Evolutionary conservation across 2,113 vertebrate species (phyloP).

Genomic region (Phocoena phocoena): DNA sequence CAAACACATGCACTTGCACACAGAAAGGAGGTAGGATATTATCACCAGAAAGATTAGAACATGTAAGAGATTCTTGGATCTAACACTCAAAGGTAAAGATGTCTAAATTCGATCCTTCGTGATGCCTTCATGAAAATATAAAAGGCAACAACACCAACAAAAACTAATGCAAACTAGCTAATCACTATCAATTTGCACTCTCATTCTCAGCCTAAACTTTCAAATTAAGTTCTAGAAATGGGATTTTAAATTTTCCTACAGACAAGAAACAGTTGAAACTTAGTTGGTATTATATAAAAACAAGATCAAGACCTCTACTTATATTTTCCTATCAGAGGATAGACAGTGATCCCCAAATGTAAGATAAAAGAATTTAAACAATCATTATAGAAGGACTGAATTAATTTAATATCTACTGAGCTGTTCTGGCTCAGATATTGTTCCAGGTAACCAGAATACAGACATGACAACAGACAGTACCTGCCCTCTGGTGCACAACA

Average conservation of each 20-base stretch:
- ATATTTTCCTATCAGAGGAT: neutral
- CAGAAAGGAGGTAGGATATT: neutral
- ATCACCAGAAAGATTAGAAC: neutral
- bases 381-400: neutral
- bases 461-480: neutral
- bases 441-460: neutral
- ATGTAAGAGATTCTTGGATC: neutral
- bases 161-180: neutral
- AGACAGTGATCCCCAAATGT: neutral
- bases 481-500: neutral
- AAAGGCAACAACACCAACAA: neutral
- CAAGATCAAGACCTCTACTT: neutral
- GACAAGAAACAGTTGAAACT: neutral
- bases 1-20: neutral
- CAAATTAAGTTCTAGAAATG: neutral
- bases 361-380: neutral
- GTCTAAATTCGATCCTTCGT: neutral
- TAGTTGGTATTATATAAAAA: neutral
- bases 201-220: neutral
- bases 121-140: neutral
- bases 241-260: conserved; percentile 13
- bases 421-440: neutral
- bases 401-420: neutral
- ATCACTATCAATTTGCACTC: neutral
- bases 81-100: neutral